Base-by-base conservation (phyloP, 2,888 invertebrate species). In the Alviniconcha strummeri region DNA sequence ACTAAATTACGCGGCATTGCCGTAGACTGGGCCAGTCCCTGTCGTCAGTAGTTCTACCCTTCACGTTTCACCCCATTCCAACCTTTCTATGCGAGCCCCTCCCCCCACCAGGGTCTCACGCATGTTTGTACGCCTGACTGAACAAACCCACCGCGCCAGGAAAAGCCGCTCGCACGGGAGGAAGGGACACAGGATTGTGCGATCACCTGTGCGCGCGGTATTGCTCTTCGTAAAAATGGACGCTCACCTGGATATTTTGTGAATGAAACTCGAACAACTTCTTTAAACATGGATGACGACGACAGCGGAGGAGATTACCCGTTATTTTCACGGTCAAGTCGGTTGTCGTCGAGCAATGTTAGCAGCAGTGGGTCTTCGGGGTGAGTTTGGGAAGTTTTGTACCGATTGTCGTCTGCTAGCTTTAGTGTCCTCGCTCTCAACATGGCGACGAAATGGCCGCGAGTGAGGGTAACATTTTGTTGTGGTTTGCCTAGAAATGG, bases 271-370 rank as follows among this genome's bases (percentile, higher is more conserved):
- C 17, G 78, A 60, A 57, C 64, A 15, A 36, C 52, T 52, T 57
- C 36, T 52, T 52, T 77, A 17, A 82, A 11, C 77, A 82, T 82
- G 82, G 76, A 82, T 56, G 82, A 82, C 77, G 82, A 82, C 71
- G 82, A 82, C 64, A 82, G 82, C 64, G 82, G 82, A 52, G 82
- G 76, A 15, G 82, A 82, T 69, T 82, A 82, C 56, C 82, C 82
- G 4, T 52, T 71, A n/a, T 69, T 69, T 75, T 82, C 82, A 6
- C 67, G 77, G 15, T 82, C 82, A 0, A 82, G 82, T 60, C 82
- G 77, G 52, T 55, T 77, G 19, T 82, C 82, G n/a, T 77, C 82
- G 19, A 77, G 82, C 19, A 82, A 82, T 69, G 82, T 82, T 55
- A 82, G 82, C 71, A 82, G 82, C 77, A 82, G 82, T 19, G 82